Base-by-base conservation (phyloP, 2,888 invertebrate genomes). In the Drosophila sordidula region DNA sequence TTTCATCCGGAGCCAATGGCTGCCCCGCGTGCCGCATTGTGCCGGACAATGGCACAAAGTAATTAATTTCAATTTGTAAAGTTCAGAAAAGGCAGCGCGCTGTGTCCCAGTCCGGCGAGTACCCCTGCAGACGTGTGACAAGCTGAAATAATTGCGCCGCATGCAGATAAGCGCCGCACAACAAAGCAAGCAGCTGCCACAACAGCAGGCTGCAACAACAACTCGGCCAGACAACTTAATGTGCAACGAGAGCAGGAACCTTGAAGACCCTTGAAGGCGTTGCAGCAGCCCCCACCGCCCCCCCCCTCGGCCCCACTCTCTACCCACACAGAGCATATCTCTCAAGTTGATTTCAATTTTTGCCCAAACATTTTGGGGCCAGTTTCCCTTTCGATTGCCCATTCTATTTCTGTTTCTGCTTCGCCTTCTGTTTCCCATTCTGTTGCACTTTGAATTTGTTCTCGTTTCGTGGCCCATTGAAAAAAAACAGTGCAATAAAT, bases 61-160 rank as follows among this genome's bases (percentile, higher is more conserved):
- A 88, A 88, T 90, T 90, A 86, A 90, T 89, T 90, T 89, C 84
- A 76, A 86, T 88, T 87, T 90, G 86, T 82, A 82, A 85, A 84
- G 80, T 85, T 84, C 83, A 82, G 80, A 59, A 75, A 79, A 75
- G 75, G 75, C 77, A 78, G 58, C 51, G 58, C 62, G 66, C 64
- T 56, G 54, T 56, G 52, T 32, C 59, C 22, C 67, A 29, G 29
- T 29, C 29, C 0, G 8, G 9, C 2, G 29, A 29, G 8, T 29
- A 18, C 12, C 11, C 22, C 18, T 44, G 62, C 51, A 54, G 73
- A 70, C 77, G 74, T 68, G 81, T 76, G 81, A 87, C 82, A 81
- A 84, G 77, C 79, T 77, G 74, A 84, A 82, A 83, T 84, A 83
- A 83, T 83, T 87, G 82, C 81, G 76, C 85, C 78, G 87, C 85